Evolutionary conservation across 2,797 vertebrate genomes (phyloP).

Genomic region (Spinibarbus caldwelli): DNA sequence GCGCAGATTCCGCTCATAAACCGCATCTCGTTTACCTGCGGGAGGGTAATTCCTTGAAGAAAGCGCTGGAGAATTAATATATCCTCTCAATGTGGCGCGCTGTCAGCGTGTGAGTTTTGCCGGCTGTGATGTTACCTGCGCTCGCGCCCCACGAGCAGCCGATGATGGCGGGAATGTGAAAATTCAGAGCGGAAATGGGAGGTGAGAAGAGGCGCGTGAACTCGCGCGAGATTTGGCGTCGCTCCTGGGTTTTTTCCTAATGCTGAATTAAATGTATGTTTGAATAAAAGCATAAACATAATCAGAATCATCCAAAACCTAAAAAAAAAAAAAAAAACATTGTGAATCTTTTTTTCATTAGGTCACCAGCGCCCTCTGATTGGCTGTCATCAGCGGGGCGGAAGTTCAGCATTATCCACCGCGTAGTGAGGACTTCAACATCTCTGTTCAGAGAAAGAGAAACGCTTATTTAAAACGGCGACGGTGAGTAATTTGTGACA

Average conservation of each 20-base stretch:
- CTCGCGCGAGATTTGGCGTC: conserved; percentile 70
- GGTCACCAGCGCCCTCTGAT: background rate
- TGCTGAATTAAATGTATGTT: background rate
- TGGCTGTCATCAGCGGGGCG: conserved; percentile 26
- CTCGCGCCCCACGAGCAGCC: conserved; percentile 63
- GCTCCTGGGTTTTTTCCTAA: background rate
- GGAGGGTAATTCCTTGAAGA: conserved; percentile 24
- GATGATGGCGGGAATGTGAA: conserved; percentile 85
- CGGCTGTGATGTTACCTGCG: conserved; percentile 78
- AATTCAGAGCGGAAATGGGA: conserved; percentile 75
- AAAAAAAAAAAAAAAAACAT: too few relatives aligned
- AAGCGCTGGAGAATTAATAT: conserved; percentile 42
- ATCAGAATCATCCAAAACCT: background rate
- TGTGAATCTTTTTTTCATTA: too few relatives aligned
- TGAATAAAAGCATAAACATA: background rate
- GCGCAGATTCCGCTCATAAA: background rate
- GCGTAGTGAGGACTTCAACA: background rate
- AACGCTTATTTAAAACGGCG: background rate
- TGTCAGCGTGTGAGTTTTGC: conserved; percentile 67
- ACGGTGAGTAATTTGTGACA: background rate
- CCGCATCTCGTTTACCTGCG: conserved; percentile 62
- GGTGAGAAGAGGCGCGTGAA: conserved; percentile 34
- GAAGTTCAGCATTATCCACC: conserved; percentile 8
- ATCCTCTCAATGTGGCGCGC: conserved; percentile 41
- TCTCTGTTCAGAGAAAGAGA: background rate